Conservation (phyloP, 2,888 invertebrate species). For the Julus scanicus region DNA sequence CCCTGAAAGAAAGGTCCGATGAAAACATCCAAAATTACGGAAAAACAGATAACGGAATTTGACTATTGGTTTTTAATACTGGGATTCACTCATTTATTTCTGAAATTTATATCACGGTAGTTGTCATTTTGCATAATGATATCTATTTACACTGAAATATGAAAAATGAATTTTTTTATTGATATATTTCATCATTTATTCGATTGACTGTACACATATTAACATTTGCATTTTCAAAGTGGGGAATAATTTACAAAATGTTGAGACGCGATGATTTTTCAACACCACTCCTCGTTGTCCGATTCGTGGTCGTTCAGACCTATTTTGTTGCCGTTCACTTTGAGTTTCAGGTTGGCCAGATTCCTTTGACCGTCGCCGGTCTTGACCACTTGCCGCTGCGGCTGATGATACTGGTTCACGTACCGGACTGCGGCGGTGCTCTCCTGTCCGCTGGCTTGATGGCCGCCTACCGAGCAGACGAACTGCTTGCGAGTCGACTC, state of each 20-base stretch:
- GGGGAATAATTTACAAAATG: neutral
- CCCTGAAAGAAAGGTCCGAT: too few species aligned
- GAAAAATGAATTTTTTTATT: too few species aligned
- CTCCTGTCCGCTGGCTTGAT: neutral
- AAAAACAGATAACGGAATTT: too few species aligned
- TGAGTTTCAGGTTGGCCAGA: conserved; percentile 9
- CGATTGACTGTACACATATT: neutral
- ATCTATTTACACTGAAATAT: too few species aligned
- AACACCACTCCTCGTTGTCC: conserved; percentile 58
- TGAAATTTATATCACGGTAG: too few species aligned
- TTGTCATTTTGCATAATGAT: too few species aligned
- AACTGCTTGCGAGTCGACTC: neutral
- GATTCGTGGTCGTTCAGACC: conserved; percentile 50
- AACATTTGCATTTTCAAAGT: conserved; percentile 53
- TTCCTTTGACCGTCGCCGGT: neutral
- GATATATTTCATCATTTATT: conserved; percentile 21
- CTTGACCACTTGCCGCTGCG: neutral
- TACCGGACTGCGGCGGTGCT: neutral
- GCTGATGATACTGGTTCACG: conserved; percentile 2
- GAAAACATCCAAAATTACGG: too few species aligned
- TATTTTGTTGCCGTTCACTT: conserved; percentile 28
- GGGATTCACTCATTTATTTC: too few species aligned
- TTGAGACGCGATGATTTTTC: neutral
- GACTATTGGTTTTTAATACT: too few species aligned
- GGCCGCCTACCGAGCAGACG: too few species aligned